Evolutionary conservation across 2,113 vertebrate species (phyloP), one percentile per base, ranked within the genome.

Genomic region (Dolichallabes microphthalmus): DNA sequence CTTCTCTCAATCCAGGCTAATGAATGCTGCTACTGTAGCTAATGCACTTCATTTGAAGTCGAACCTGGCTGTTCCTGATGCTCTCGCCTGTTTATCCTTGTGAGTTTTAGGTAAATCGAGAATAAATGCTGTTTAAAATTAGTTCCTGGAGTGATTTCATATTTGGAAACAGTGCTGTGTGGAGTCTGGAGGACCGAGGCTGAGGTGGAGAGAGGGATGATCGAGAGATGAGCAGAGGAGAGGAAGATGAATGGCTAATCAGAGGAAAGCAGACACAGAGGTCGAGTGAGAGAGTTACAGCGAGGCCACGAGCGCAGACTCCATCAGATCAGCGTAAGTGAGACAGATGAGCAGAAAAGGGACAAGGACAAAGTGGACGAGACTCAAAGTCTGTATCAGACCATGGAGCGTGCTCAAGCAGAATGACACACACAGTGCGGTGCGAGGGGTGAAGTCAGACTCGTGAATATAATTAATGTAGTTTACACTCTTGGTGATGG

Each of bases 181-280:
- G 14, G 66, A 69, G 17, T 8, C 2, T 58, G 19, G 58, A 15
- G 45, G 10, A 66, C 39, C 82, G 78, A 64, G 88, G 71, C 84
- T 88, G 82, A 20, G 57, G 80, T 15, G 57, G 25, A 58, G 71
- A 87, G 86, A 77, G 80, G 52, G 80, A 11, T 90, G 93, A 92
- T 87, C 87, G 84, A 86, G 89, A 90, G 89, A 92, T 91, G 87
- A 91, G 88, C 68, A 87, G 92, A 91, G 91, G 91, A 90, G 90
- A 93, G 89, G 90, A 94, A 93, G 93, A 94, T 92, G 89, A 92
- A 95, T 94, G 93, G 92, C 91, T 93, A 93, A 92, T 93, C 91
- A 90, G 92, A 92, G 91, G 87, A 89, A 61, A 89, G 88, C 91
- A 93, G 94, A 93, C 94, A 93, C 92, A 91, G 91, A 88, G 93